These are phyloP conservation scores for Morone chrysops DNA, from an alignment of 2,113 vertebrate genomes.

Conservation along the genomic window DNA sequence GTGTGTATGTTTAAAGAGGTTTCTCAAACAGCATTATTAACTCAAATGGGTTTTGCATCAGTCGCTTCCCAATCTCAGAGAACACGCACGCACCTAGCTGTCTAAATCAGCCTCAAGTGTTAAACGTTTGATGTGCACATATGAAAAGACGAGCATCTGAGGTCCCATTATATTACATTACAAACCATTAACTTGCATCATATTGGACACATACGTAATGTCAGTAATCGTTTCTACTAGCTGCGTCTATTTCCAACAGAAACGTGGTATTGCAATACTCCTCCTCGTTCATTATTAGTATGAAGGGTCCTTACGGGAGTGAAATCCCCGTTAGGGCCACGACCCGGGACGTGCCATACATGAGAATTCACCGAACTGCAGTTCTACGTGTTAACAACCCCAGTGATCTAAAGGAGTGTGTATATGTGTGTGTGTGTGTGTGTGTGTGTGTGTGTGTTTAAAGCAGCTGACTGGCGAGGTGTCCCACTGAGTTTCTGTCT, in stretches of 20 bases:
- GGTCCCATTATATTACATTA: not conserved
- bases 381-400: conserved; percentile 39
- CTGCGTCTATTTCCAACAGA: not conserved
- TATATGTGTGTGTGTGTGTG: conserved; percentile 50
- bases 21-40: no score
- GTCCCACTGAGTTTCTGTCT: conserved; percentile 73
- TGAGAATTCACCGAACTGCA: not conserved
- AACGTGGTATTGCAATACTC: not conserved
- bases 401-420: conserved; percentile 20
- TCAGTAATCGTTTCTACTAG: not conserved
- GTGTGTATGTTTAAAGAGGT: no score
- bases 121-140: not conserved
- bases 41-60: no score
- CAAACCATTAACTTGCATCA: not conserved
- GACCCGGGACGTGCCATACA: not conserved
- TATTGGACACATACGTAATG: not conserved
- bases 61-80: no score
- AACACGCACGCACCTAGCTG: no score
- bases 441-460: conserved; percentile 51
- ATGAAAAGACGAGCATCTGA: not conserved
- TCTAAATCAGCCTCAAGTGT: not conserved
- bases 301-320: not conserved
- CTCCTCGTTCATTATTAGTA: not conserved
- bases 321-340: not conserved
- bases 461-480: conserved; percentile 76